Base-by-base conservation (phyloP, 2,797 vertebrate genomes). In the Hydrolagus colliei region DNA sequence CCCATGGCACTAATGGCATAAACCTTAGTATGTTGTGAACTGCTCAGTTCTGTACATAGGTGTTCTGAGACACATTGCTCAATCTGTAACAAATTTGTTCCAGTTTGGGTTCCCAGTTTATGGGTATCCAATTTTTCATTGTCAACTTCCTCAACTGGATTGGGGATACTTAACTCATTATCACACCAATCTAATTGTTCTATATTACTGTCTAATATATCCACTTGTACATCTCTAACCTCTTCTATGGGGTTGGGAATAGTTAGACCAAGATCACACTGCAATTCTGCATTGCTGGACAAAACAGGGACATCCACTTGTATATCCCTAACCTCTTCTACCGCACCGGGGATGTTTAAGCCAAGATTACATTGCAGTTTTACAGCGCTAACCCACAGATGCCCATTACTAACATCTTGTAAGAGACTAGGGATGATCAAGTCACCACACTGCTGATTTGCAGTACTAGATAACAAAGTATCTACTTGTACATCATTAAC, bases 111-210 rank as follows among this genome's bases (percentile, higher is more conserved):
- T 52, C 41, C 41, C 2, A 32, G 71, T 41, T 41, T 18, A 16
- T 41, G 14, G 71, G 32, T 35, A 84, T 41, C 79, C 65, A 84
- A 63, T 84, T 71, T 67, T 52, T 68, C 52, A 84, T 67, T 35
- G 27, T 84, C 20, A 84, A 71, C 65, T 9, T 68, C 32, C 35
- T 35, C 79, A 1, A 84, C 20, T 84, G 65, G 27, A 9, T 71
- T 18, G n/a, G 32, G 41, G 32, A 41, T 10, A 4, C 32, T 18
- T n/a, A 20, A 10, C 4, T 6, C 63, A 84, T 16, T 71, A 13
- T 84, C 79, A 84, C 32, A 68, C 27, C 41, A 32, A 9, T 68
- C 20, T 20, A 35, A 18, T 9, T 62, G 20, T 5, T 62, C 20
- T 62, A 11, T 11, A 32, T 14, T 20, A 10, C 65, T 11, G 11